Base-by-base conservation (phyloP, 2,113 vertebrate genomes). In the Poicephalus meyeri region DNA sequence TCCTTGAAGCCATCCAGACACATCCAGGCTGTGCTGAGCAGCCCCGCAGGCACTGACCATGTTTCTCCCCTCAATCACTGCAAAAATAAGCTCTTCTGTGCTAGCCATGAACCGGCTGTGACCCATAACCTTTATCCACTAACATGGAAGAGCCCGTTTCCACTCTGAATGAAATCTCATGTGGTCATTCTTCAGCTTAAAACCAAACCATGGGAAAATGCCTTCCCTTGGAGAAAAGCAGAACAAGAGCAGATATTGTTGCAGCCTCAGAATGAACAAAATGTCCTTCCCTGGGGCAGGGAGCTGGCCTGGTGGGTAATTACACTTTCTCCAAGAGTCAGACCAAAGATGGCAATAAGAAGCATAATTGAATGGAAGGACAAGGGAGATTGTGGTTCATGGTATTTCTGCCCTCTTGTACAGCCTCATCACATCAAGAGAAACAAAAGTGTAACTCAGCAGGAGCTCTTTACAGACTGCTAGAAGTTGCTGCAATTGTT, bases 191-290 rank as follows among this genome's bases (percentile, higher is more conserved):
- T 83, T 74, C 76, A 46, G 76, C 21, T 63, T 23, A 76, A 93
- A 93, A 70, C 82, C 70, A 33, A 92, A 93, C 72, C 90, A 76
- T 29, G 65, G 66, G 82, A 69, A 96, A 94, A 95, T 66, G 88
- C 66, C 56, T 66, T 82, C 55, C 80, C 91, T 89, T 28, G 85
- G 88, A 84, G 58, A 91, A 92, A 73, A 82, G 78, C 76, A 84
- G 92, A 96, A 95, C 80, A 96, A 92, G 84, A 87, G 83, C 2
- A 86, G 80, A 81, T 81, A 96, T 80, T 96, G 92, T 93, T 92
- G 61, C 12, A 3, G 90, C 70, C 80, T 87, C 77, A 47, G 53
- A 73, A 92, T 71, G 44, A 94, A 28, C 50, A 76, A 41, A 23
- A 77, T 91, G 93, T 91, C 80, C 91, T 95, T 91, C 96, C 91